phyloP scores from a whole-genome alignment of 2,888 invertebrate species.

The Torymus texanus region DNA sequence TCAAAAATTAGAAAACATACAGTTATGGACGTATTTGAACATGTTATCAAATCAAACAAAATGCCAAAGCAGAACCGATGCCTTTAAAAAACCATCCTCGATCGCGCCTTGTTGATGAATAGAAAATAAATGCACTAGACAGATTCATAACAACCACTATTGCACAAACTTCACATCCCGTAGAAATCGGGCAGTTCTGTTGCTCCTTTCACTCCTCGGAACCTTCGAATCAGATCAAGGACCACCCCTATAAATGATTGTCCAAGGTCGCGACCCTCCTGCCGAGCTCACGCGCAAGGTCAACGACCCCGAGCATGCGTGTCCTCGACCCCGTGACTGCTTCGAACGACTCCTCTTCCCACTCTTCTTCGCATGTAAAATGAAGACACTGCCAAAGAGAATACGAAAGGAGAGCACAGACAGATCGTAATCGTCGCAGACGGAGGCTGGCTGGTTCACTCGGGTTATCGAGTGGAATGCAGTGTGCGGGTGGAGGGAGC shows the following conservation, averaged over 20 bases:
- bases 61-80: too few relatives aligned
- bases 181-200: too few relatives aligned
- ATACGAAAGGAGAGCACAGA: slow-evolving; percentile 18
- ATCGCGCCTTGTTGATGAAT: too few relatives aligned
- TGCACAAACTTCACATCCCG: too few relatives aligned
- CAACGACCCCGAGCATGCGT: not conserved
- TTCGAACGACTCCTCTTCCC: not conserved
- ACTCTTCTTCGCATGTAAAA: too few relatives aligned
- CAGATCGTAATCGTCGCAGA: slow-evolving; percentile 31
- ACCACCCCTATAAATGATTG: not conserved
- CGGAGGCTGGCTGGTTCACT: not conserved
- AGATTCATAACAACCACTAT: too few relatives aligned
- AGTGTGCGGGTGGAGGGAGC: slow-evolving; percentile 54
- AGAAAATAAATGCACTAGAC: too few relatives aligned
- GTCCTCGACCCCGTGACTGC: slow-evolving; percentile 17
- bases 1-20: too few relatives aligned
- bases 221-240: not conserved
- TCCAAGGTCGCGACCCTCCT: slow-evolving; percentile 8
- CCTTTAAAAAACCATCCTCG: too few relatives aligned
- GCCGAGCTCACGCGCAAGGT: not conserved
- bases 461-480: slow-evolving; percentile 40
- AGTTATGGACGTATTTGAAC: too few relatives aligned
- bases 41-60: too few relatives aligned
- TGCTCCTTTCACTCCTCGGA: too few relatives aligned
- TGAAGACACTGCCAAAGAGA: not conserved